Percentiles rank a stretch among this genome's conserved stretches.
These are phyloP conservation scores for Megalonaias nervosa DNA, from an alignment of 1,140 invertebrate genomes.

Conservation along the genomic window DNA sequence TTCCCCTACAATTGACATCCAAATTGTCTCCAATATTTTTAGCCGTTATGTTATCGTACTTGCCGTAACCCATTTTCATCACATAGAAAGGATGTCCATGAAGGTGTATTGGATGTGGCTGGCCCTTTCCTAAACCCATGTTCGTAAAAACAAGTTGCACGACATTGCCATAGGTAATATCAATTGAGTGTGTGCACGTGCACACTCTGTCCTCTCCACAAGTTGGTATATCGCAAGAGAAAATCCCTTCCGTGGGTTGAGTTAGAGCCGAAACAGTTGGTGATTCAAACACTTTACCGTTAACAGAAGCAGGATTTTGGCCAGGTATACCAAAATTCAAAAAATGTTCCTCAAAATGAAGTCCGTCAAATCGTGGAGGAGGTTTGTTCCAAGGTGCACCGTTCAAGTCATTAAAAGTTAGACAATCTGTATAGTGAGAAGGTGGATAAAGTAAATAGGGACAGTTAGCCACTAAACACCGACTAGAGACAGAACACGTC, in stretches of 20 bases:
- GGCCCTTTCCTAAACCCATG: slow-evolving; percentile 76
- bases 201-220: slow-evolving; percentile 40
- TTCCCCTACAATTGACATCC: slow-evolving; percentile 54
- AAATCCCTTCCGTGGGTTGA: slow-evolving; percentile 49
- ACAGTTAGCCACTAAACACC: slow-evolving; percentile 57
- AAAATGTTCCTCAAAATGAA: slow-evolving; percentile 51
- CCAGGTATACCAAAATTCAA: slow-evolving; percentile 65
- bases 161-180: slow-evolving; percentile 39
- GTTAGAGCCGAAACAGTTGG: slow-evolving; percentile 51
- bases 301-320: slow-evolving; percentile 50
- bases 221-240: slow-evolving; percentile 30
- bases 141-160: slow-evolving; percentile 59
- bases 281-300: slow-evolving; percentile 48
- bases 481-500: slow-evolving; percentile 29
- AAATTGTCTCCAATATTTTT: slow-evolving; percentile 49
- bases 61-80: slow-evolving; percentile 74
- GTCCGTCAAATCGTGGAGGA: slow-evolving; percentile 17
- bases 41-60: slow-evolving; percentile 55
- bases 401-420: slow-evolving; percentile 40
- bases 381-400: slow-evolving; percentile 30
- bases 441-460: slow-evolving; percentile 54
- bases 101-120: slow-evolving; percentile 80
- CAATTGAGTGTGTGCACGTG: slow-evolving; percentile 33
- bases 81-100: slow-evolving; percentile 84
- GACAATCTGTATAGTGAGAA: slow-evolving; percentile 41